A percentile compares a stretch with the other conserved stretches of the same genome.
These are phyloP conservation scores for Oceanites oceanicus DNA, from an alignment of 2,113 vertebrate genomes.

Conservation along the genomic window DNA sequence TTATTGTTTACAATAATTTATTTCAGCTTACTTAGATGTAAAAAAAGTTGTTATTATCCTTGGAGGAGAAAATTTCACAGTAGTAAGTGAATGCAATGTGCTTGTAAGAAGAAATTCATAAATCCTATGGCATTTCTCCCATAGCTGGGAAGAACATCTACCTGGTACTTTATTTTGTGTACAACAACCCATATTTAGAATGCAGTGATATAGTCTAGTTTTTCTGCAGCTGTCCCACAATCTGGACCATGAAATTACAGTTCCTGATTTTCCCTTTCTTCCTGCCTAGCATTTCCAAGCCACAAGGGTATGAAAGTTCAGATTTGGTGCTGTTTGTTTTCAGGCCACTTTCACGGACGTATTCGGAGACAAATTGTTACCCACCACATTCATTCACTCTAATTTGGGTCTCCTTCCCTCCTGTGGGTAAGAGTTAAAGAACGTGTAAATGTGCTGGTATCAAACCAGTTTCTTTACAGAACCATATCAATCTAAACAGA, in stretches of 20 bases:
- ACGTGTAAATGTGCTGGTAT: neutral
- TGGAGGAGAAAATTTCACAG: neutral
- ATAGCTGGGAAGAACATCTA: neutral
- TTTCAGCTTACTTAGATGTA: neutral
- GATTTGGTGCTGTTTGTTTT: neutral
- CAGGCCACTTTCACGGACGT: neutral
- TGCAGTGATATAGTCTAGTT: neutral
- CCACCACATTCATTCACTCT: neutral
- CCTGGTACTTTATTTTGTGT: neutral
- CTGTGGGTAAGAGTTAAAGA: neutral
- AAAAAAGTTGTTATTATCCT: neutral
- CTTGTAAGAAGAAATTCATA: neutral
- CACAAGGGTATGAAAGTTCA: neutral
- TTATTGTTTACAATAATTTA: neutral
- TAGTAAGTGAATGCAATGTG: neutral
- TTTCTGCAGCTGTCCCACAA: neutral
- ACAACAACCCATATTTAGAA: neutral
- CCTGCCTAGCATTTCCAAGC: neutral
- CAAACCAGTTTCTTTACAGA: neutral
- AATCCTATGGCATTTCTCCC: neutral
- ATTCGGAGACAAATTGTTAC: neutral
- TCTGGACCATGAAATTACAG: neutral
- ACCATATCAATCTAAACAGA: neutral
- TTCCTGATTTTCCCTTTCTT: neutral
- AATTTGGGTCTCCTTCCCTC: neutral